A percentile compares a stretch with the other conserved stretches of the same genome.
Conservation (phyloP, 2,888 invertebrate species). For the Lamproptera curius region DNA sequence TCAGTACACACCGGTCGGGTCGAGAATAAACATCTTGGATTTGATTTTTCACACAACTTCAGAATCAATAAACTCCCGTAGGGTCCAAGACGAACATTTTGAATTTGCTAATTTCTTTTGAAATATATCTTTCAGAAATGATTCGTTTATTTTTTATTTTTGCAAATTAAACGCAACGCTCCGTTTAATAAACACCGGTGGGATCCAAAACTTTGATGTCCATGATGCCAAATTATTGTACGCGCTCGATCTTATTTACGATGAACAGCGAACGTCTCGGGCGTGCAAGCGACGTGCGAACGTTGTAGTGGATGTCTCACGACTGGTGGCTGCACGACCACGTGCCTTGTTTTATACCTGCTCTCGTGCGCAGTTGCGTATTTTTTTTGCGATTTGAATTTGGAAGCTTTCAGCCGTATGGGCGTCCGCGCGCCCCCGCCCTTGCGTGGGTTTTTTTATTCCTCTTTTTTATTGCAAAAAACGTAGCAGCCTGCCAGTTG, state of each 20-base stretch:
- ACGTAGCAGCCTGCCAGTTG: slow-evolving; percentile 50
- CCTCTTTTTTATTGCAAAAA: slow-evolving; percentile 32
- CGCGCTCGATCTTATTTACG: slow-evolving; percentile 72
- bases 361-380: slow-evolving; percentile 61
- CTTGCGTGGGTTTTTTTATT: slow-evolving; percentile 42
- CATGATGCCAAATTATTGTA: slow-evolving; percentile 54
- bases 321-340: slow-evolving; percentile 60
- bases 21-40: slow-evolving; percentile 65
- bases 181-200: slow-evolving; percentile 63
- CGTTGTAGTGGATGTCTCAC: slow-evolving; percentile 44
- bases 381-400: slow-evolving; percentile 74
- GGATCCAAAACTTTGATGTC: slow-evolving; percentile 71
- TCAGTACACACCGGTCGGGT: slow-evolving; percentile 70
- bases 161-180: too few species aligned
- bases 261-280: slow-evolving; percentile 42
- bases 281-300: slow-evolving; percentile 50
- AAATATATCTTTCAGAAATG: too few species aligned
- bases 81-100: slow-evolving; percentile 61
- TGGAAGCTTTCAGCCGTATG: slow-evolving; percentile 75
- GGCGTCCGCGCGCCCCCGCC: slow-evolving; percentile 64
- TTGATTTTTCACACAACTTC: slow-evolving; percentile 33
- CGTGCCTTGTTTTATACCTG: slow-evolving; percentile 67
- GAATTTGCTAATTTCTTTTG: too few species aligned
- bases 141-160: too few species aligned
- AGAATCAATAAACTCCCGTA: slow-evolving; percentile 64